Conservation (phyloP, 2,113 vertebrate genomes). For the Scopus umbretta region DNA sequence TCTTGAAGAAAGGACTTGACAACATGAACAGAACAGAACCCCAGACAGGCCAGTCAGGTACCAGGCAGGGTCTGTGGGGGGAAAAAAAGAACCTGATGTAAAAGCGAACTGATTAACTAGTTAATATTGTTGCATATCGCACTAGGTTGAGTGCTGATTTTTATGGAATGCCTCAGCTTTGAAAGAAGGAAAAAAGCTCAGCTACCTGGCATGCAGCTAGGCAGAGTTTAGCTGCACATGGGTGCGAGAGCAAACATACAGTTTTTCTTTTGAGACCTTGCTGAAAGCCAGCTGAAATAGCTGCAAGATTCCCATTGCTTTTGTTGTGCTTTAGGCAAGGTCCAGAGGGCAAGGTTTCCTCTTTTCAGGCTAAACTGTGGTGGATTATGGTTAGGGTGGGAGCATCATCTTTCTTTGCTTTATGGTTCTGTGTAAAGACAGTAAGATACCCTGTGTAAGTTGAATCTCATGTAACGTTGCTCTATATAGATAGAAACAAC, state of each 20-base stretch:
- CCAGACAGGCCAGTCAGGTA: no score
- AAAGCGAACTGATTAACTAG: not conserved
- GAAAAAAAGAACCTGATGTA: not conserved
- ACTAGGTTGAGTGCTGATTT: not conserved
- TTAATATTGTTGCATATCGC: not conserved
- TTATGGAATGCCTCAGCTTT: not conserved
- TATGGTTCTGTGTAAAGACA: not conserved
- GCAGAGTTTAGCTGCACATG: not conserved
- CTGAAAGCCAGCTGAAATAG: not conserved
- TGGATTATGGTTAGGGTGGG: not conserved
- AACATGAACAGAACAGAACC: not conserved
- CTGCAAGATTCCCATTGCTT: not conserved
- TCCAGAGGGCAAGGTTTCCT: not conserved
- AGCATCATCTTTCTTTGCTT: not conserved
- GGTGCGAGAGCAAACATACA: not conserved
- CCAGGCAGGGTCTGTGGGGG: not conserved
- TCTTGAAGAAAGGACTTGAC: not conserved
- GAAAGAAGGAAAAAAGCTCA: not conserved
- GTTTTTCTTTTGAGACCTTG: not conserved
- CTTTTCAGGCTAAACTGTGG: not conserved
- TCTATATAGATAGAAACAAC: not conserved
- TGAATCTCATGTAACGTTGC: accelerated
- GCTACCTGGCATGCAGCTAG: not conserved
- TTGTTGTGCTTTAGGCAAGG: not conserved
- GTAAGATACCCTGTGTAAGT: not conserved